Evolutionary conservation across 2,888 invertebrate genomes (phyloP), one percentile per base, ranked within the genome.

Genomic region (Cephalotes varians): DNA sequence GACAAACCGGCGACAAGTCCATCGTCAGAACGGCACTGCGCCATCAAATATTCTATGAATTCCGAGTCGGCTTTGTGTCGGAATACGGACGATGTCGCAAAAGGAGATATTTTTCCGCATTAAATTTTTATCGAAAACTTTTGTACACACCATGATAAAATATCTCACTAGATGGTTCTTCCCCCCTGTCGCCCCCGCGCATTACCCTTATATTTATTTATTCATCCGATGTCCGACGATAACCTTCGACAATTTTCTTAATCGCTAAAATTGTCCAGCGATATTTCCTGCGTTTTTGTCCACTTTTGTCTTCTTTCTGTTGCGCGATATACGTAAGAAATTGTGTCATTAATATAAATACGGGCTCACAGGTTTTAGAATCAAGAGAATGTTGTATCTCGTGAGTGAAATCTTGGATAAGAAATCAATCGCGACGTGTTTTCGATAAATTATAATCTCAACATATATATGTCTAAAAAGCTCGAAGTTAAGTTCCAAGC

Each of bases 41-140:
- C 65, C 86, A 93, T 92, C 91, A 92, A 93, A 92, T 92, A 92
- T 93, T 93, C 92, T 91, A 92, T 92, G 91, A 92, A 92, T 93
- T 92, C 89, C 87, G 90, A 92, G 90, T 86, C 89, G 87, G 86
- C 83, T 90, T 88, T 90, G 85, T 86, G 81, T 79, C 54, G 80
- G 77, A 56, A 76, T 72, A 82, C 65, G 25, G 28, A 51, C 44
- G 73, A 60, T 37, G 15, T 58, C 73, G 67, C 74, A 71, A 82
- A 82, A 83, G 73, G 69, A 81, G 84, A 74, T 62, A 87, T 81
- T 85, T 82, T 79, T 49, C 21, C 72, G 44, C 86, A 85, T 91
- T 90, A 88, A 91, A 90, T 88, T 90, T 91, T 88, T 87, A 91
- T 86, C 71, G 73, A 25, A 81, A 87, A 90, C 84, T 89, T 89